Conservation (phyloP, 2,888 invertebrate species). For the Ennomos fuscantarius region DNA sequence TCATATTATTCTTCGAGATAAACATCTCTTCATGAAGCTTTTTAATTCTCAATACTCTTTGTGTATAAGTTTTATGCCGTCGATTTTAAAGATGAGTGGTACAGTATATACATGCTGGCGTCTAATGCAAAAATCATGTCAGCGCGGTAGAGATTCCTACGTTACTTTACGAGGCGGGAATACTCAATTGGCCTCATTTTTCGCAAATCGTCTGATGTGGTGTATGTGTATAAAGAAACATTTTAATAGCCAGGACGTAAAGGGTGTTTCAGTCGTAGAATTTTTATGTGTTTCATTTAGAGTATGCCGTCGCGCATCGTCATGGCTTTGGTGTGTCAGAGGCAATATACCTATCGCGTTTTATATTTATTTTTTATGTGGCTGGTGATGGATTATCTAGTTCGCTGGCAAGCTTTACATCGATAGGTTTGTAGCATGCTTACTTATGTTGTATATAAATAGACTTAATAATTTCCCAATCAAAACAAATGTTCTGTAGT, state of each 20-base stretch:
- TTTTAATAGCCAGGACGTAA: constrained; percentile 20
- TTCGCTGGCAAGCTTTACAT: not conserved
- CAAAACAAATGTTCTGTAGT: no score
- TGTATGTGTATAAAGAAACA: constrained; percentile 19
- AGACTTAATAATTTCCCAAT: no score
- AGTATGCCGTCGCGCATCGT: constrained; percentile 1
- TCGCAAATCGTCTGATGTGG: constrained; percentile 27
- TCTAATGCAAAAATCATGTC: constrained; percentile 28
- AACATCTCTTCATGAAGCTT: no score
- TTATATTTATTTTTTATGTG: not conserved
- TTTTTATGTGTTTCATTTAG: constrained; percentile 22
- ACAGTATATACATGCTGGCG: constrained; percentile 1
- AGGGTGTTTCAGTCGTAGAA: constrained; percentile 12
- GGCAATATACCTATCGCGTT: not conserved
- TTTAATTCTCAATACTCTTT: no score
- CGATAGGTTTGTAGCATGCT: no score
- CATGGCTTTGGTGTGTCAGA: constrained; percentile 3
- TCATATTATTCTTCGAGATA: no score
- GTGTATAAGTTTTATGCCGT: not conserved
- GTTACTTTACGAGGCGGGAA: constrained; percentile 17
- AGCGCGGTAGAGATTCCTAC: constrained; percentile 14
- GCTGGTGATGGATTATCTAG: not conserved
- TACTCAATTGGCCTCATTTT: constrained; percentile 28
- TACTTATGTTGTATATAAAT: no score
- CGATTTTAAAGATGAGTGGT: not conserved